These are phyloP conservation scores for Rhincodon typus DNA, from an alignment of 2,797 vertebrate genomes.

Conservation along the genomic window DNA sequence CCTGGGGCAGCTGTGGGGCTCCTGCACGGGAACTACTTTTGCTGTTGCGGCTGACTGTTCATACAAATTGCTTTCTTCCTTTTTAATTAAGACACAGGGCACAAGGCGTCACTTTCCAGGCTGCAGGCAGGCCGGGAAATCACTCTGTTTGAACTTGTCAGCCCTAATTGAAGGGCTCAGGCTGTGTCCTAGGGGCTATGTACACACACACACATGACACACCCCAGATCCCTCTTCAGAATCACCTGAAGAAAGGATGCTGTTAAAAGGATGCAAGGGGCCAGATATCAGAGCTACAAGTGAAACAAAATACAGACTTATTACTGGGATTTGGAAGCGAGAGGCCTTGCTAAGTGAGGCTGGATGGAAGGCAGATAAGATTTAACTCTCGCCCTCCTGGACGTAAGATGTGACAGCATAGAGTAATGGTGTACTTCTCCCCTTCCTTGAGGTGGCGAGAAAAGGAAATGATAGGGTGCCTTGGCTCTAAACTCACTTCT, in stretches of 20 bases:
- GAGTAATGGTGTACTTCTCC: too few relatives aligned
- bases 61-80: constrained; percentile 32
- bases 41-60: neutral
- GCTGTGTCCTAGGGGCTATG: neutral
- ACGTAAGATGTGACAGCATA: neutral
- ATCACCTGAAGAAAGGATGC: constrained; percentile 13
- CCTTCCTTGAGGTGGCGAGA: too few relatives aligned
- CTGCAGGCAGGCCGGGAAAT: neutral
- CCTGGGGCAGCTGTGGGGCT: neutral
- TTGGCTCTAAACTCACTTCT: too few relatives aligned
- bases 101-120: constrained; percentile 17
- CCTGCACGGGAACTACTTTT: neutral
- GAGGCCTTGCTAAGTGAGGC: neutral
- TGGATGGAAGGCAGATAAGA: neutral
- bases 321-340: neutral
- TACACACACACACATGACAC: neutral
- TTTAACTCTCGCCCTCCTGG: neutral
- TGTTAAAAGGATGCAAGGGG: neutral
- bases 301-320: neutral
- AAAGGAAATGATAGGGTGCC: too few relatives aligned
- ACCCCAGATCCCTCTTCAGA: neutral
- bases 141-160: constrained; percentile 22
- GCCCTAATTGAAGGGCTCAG: constrained; percentile 21
- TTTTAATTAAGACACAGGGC: constrained; percentile 16
- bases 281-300: neutral